Evolutionary conservation across 2,113 vertebrate species (phyloP).

Genomic region (Todiramphus chloris): DNA sequence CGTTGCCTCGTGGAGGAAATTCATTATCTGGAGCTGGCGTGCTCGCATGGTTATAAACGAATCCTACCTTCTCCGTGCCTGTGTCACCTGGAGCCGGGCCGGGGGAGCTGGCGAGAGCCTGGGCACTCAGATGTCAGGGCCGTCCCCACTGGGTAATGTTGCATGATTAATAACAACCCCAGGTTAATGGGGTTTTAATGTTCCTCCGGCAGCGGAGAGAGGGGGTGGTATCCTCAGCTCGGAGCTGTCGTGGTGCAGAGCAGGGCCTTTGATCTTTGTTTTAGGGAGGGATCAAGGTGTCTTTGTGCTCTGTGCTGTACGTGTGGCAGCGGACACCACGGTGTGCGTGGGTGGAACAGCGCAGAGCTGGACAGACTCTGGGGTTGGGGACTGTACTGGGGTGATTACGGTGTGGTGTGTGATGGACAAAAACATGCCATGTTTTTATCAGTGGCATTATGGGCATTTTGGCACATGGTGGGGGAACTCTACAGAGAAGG

Average conservation of each 20-base stretch:
- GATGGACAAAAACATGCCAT: not conserved
- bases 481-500: not conserved
- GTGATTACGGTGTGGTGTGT: accelerated
- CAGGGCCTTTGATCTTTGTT: not conserved
- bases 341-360: accelerated
- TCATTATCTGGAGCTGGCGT: not conserved
- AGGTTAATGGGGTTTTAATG: slow-evolving; percentile 35
- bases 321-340: accelerated
- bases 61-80: not conserved
- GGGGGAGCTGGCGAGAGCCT: not conserved
- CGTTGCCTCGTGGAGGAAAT: not conserved
- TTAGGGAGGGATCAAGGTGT: not conserved
- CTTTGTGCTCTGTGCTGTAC: not conserved
- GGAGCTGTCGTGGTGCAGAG: accelerated
- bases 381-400: accelerated
- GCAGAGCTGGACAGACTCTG: not conserved
- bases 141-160: not conserved
- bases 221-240: not conserved
- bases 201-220: not conserved
- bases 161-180: slow-evolving; percentile 34
- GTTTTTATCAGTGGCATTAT: accelerated
- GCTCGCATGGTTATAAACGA: not conserved
- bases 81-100: not conserved
- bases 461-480: accelerated
- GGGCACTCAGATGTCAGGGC: not conserved